A percentile compares a stretch with the other conserved stretches of the same genome.
Conservation (phyloP, 2,113 vertebrate genomes). For the Ciconia stormi region DNA sequence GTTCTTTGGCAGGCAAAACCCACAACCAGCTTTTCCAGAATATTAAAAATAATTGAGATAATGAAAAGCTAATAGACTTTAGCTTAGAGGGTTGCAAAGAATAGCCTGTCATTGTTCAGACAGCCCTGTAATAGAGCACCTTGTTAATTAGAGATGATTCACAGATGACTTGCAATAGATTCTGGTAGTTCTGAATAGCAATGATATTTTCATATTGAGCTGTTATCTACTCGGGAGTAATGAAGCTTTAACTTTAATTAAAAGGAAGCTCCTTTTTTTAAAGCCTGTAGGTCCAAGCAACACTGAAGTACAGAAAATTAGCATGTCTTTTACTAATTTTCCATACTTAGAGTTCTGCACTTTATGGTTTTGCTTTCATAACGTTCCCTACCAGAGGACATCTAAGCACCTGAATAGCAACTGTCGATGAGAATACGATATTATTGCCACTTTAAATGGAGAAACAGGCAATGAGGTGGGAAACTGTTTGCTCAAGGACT, state of each 20-base stretch:
- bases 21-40: neutral
- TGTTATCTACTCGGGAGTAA: neutral
- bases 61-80: neutral
- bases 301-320: neutral
- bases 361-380: neutral
- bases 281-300: neutral
- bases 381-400: neutral
- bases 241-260: slow-evolving; percentile 14
- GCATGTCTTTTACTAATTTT: neutral
- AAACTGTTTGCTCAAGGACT: neutral
- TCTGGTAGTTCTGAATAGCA: neutral
- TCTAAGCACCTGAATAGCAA: neutral
- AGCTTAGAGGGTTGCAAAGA: neutral
- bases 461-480: neutral
- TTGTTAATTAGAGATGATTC: slow-evolving; percentile 44
- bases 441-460: neutral
- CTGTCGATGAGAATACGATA: neutral
- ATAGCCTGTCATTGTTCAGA: slow-evolving; percentile 35
- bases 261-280: neutral
- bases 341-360: neutral
- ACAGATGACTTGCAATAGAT: slow-evolving; percentile 3
- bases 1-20: neutral
- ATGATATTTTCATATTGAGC: neutral
- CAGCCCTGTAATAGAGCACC: slow-evolving; percentile 5
- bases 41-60: neutral